Base-by-base conservation (phyloP, 1,140 invertebrate genomes). In the Artemia franciscana region DNA sequence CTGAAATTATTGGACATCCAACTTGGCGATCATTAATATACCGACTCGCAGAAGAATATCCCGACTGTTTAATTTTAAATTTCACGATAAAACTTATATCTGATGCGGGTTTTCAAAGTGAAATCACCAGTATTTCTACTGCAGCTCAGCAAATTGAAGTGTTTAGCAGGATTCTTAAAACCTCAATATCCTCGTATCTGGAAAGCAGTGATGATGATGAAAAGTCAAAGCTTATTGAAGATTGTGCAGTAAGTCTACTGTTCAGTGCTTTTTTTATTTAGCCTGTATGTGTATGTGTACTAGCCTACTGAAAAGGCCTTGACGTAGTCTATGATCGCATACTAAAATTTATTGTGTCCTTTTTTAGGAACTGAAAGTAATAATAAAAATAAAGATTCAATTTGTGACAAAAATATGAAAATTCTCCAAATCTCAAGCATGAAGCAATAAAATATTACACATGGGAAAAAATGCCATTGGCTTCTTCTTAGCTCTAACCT, bases 131-230 rank as follows among this genome's bases (percentile, higher is more conserved):
- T 71, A 96, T 98, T 66, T 97, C 93, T 15, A 98, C 95, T 64
- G 95, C 95, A 18, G 93, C 94, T 57, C 94, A 98, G 74, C 95
- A 98, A 77, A 90, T 98, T 68, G 95, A 98, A 80, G 95, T 98
- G 15, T 98, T 98, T 75, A 94, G 93, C 1, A 77, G 93, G 67
- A 94, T 98, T 61, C 76, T 98, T 5, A 92, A 96, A 75, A 97
- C 93, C 7, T 88, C 91, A 0, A 90, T 98, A 64, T 81, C 84
- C 60, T 87, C 73, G 60, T 77, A 79, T 65, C 64, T 82, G 25
- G 72, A 76, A 64, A 75, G 73, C 24, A 74, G 74, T 70, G 87
- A 90, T 59, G 91, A 95, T 70, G 82, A 89, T 63, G 84, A 91
- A 77, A 84, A 51, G 21, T 51, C 91, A 66, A 88, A 85, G 64